These are phyloP conservation scores for Botrylloides violaceus DNA, from an alignment of 23 tunicate species.

Conservation along the genomic window DNA sequence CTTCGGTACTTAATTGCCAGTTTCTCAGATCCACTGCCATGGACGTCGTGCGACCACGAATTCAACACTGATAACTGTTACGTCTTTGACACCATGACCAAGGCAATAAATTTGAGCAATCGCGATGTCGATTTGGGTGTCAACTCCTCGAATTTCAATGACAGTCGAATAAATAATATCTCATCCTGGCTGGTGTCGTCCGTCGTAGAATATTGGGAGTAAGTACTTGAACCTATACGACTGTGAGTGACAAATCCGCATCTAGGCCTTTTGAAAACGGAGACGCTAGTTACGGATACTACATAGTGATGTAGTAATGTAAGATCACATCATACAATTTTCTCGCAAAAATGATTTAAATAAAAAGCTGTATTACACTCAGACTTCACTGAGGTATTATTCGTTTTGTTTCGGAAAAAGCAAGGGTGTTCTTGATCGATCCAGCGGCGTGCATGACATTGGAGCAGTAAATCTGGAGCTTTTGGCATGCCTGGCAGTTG, in stretches of 20 bases:
- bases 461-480: slow-evolving; percentile 26
- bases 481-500: slow-evolving; percentile 29
- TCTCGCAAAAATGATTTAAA: no score
- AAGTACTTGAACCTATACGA: no score
- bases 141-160: neutral
- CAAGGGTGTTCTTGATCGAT: slow-evolving; percentile 35
- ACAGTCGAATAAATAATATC: neutral
- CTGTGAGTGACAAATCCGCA: no score
- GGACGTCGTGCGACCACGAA: slow-evolving; percentile 38
- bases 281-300: no score
- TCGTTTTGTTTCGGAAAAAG: slow-evolving; percentile 16
- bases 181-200: slow-evolving; percentile 28
- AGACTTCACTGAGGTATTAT: neutral
- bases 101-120: neutral
- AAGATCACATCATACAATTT: no score
- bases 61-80: slow-evolving; percentile 45
- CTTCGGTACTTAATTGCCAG: slow-evolving; percentile 32
- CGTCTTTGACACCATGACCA: neutral
- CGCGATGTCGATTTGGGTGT: neutral
- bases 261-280: no score
- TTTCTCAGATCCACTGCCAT: slow-evolving; percentile 27
- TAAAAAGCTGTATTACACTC: no score
- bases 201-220: slow-evolving; percentile 51
- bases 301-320: no score
- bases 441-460: slow-evolving; percentile 35